Conservation (phyloP, 2,888 invertebrate species). For the Notodromas monacha region DNA sequence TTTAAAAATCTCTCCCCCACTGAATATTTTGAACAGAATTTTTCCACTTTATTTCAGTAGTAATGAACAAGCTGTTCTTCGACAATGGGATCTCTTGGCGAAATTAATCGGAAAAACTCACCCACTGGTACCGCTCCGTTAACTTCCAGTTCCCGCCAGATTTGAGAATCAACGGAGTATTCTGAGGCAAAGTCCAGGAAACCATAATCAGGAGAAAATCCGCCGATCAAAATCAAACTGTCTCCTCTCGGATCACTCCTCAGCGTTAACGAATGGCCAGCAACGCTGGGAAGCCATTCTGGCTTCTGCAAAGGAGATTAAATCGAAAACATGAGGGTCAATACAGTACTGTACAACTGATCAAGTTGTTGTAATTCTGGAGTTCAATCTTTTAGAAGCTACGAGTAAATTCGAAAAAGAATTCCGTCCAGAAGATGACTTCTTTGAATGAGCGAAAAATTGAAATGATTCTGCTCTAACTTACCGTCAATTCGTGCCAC, state of each 20-base stretch:
- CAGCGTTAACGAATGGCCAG: constrained; percentile 59
- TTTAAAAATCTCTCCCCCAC: no score
- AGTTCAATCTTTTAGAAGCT: no score
- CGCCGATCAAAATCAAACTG: constrained; percentile 47
- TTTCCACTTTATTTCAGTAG: no score
- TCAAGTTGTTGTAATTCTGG: no score
- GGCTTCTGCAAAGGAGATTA: constrained; percentile 13
- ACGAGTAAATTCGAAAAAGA: no score
- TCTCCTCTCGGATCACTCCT: constrained; percentile 26
- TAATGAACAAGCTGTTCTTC: no score
- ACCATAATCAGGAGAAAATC: constrained; percentile 31
- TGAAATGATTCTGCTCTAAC: no score
- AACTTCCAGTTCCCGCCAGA: constrained; percentile 33
- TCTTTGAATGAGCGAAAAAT: no score
- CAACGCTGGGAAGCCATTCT: constrained; percentile 34
- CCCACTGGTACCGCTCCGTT: constrained; percentile 41
- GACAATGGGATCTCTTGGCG: neutral
- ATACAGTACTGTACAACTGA: no score
- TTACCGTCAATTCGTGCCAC: constrained; percentile 15
- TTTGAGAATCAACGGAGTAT: constrained; percentile 35
- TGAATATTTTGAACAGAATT: no score
- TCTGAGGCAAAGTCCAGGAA: constrained; percentile 29
- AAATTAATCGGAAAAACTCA: constrained; percentile 12
- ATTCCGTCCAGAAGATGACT: no score
- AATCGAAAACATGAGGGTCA: constrained; percentile 6